Evolutionary conservation across 2,888 invertebrate species (phyloP), one percentile per base, ranked within the genome.

Genomic region (Spodoptera picta): DNA sequence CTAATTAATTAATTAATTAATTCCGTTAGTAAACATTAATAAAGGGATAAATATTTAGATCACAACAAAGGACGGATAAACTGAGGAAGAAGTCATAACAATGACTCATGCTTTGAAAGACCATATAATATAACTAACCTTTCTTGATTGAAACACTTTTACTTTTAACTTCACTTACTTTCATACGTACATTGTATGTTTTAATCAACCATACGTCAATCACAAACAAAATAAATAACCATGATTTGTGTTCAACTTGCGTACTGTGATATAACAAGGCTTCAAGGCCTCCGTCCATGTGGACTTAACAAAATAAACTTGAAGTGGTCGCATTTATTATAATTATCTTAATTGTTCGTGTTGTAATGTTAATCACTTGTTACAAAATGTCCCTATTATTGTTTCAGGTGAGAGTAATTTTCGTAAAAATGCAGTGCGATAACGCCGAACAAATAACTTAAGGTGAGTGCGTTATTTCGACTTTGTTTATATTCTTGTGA

Each of bases 371-470:
- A 76, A 80, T 54, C 63, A 73, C 66, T 68, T 64, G 60, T 68
- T 60, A 69, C 48, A 75, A 75, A 65, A 73, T 70, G 56, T 65
- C 69, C 50, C 73, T 78, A 73, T 80, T 83, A 79, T 92, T 90
- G 90, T 92, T 93, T 56, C 92, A 93, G 93, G 93, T 93, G 87
- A 92, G 92, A 87, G 83, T 79, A 81, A 78, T 71, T 87, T 85
- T 83, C 78, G 80, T 85, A 82, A 92, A 87, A 88, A 93, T 93
- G 93, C 82, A 83, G 87, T 85, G 88, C 79, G 79, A 83, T 80
- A 83, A 83, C 77, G 80, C 81, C 65, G 91, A 91, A 75, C 86
- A 89, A 84, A 89, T 92, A 79, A 93, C 93, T 82, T 93, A 86
- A 92, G 93, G 92, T 79, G 48, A 66, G 77, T 57, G 43, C 27